phyloP scores from a whole-genome alignment of 2,113 vertebrate genomes.

The Hyaena hyaena region DNA sequence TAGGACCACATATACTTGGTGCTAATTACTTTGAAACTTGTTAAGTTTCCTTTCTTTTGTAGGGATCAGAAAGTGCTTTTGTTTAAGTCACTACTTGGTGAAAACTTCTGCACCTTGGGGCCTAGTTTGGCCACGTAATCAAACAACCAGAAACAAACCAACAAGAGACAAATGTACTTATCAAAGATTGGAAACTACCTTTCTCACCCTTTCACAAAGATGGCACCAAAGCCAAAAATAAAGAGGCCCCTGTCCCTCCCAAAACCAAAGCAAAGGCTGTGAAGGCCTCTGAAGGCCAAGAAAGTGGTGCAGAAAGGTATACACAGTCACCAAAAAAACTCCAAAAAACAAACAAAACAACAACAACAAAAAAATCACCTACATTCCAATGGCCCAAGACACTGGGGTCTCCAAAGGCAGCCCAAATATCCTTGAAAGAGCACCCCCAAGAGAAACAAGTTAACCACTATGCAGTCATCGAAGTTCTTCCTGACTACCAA shows the following conservation, averaged over 20 bases:
- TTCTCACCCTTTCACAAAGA: neutral
- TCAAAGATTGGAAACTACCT: neutral
- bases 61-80: neutral
- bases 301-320: neutral
- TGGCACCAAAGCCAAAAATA: neutral
- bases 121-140: neutral
- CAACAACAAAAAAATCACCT: neutral
- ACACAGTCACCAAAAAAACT: neutral
- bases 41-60: neutral
- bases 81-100: neutral
- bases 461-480: neutral
- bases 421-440: neutral
- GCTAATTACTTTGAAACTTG: neutral
- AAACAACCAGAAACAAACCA: neutral
- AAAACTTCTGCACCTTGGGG: neutral
- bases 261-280: neutral
- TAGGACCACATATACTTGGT: neutral
- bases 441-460: neutral
- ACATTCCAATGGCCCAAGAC: neutral
- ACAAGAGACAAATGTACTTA: neutral
- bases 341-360: neutral
- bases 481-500: neutral
- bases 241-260: neutral
- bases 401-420: neutral
- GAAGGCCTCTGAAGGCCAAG: neutral